Evolutionary conservation across 1,140 invertebrate species (phyloP).

Genomic region (Heliothis subflexa): DNA sequence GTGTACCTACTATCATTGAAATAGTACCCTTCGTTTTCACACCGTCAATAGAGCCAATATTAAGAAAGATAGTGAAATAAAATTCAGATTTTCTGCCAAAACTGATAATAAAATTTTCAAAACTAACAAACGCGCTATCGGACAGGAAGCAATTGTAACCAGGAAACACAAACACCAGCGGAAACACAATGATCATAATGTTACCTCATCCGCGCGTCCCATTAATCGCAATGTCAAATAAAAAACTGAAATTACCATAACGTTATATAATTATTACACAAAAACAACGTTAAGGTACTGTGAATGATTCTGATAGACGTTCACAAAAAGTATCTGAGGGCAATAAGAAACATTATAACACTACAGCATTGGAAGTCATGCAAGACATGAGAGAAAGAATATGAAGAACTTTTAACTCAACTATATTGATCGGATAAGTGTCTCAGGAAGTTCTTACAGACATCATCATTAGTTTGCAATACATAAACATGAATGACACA

Average conservation of each 20-base stretch:
- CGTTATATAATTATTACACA: slow-evolving; percentile 43
- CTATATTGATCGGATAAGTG: too few relatives aligned
- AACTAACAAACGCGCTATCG: slow-evolving; percentile 57
- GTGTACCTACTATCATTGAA: too few relatives aligned
- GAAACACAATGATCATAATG: slow-evolving; percentile 54
- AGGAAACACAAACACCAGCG: slow-evolving; percentile 66
- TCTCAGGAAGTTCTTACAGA: too few relatives aligned
- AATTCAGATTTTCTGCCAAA: background rate
- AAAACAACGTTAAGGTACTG: slow-evolving; percentile 28
- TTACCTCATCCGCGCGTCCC: slow-evolving; percentile 65
- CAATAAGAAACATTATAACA: background rate
- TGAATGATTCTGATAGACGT: background rate
- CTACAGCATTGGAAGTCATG: too few relatives aligned
- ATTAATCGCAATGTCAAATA: slow-evolving; percentile 70
- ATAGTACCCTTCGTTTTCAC: too few relatives aligned
- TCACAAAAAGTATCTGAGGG: too few relatives aligned
- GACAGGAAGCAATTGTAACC: slow-evolving; percentile 66
- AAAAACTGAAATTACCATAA: slow-evolving; percentile 50
- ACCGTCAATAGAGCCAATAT: too few relatives aligned
- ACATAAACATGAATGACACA: background rate
- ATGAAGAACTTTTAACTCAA: too few relatives aligned
- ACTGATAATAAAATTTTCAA: slow-evolving; percentile 60
- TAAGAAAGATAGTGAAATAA: too few relatives aligned
- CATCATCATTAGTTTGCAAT: background rate
- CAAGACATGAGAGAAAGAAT: too few relatives aligned